Base-by-base conservation (phyloP, 2,113 vertebrate genomes). In the Delphinus delphis region DNA sequence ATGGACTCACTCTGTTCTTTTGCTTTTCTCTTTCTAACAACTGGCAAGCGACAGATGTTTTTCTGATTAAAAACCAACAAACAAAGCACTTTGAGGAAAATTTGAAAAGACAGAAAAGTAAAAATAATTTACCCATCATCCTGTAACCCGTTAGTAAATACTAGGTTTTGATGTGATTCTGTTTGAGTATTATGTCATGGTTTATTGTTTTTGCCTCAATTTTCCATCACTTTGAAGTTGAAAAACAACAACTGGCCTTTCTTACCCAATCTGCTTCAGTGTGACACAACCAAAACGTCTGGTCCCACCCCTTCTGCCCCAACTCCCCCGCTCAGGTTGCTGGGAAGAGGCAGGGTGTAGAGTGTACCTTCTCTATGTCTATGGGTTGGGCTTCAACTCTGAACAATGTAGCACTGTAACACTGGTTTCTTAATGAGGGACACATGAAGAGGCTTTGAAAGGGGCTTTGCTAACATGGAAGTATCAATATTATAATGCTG, bases 21-120 rank as follows among this genome's bases (percentile, higher is more conserved):
- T 79, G 55, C 23, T 21, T 79, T 93, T 36, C 94, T 63, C 58
- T 67, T 50, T 18, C 50, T 38, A 38, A 38, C 38, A 38, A 38
- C 38, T 38, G 38, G 38, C 5, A 38, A 95, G 71, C 36, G 53
- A 88, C 70, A 53, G 36, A 3, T 76, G 3, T 71, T 90, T 96
- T 88, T 68, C 50, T 90, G 33, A 87, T 80, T 87, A 55, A 95
- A 93, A 93, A 17, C 13, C 82, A 80, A 77, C 33, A 94, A 93
- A 14, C 21, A 86, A 76, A 70, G 65, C 53, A 91, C 65, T 76
- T 60, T 70, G 58, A 88, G 28, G 31, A 84, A 96, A 65, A 88
- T 65, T 50, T 58, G 26, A 23, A 82, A 67, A 68, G n/a, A 50
- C 81, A 85, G 23, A 26, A 81, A 74, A 95, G n/a, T 86, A 90